Evolutionary conservation across 2,888 invertebrate species (phyloP).

Genomic region (Agapostemon virescens): DNA sequence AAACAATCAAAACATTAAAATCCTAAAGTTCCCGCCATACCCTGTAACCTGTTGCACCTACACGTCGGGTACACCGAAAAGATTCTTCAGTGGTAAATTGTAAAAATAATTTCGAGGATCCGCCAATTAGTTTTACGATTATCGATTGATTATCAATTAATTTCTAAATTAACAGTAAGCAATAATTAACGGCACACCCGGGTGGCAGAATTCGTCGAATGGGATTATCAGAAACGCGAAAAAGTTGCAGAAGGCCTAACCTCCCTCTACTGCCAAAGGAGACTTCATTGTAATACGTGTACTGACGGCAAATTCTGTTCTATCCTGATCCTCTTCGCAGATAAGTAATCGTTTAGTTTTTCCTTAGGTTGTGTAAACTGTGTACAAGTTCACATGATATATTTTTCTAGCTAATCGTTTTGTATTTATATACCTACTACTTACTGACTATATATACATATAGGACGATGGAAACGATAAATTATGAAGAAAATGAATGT

Average conservation of each 20-base stretch:
- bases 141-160: background rate
- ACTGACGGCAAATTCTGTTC: constrained; percentile 45
- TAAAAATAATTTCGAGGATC: background rate
- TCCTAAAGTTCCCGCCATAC: constrained; percentile 20
- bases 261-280: constrained; percentile 5
- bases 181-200: background rate
- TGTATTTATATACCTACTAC: constrained; percentile 48
- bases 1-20: background rate
- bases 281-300: constrained; percentile 62
- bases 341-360: constrained; percentile 44
- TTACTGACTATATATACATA: no score
- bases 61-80: background rate
- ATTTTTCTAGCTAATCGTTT: constrained; percentile 44
- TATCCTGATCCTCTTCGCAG: constrained; percentile 12
- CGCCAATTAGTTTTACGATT: no score
- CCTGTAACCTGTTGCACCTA: constrained; percentile 35
- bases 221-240: background rate
- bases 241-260: background rate
- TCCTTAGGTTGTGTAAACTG: constrained; percentile 44
- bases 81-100: no score
- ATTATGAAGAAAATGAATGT: background rate
- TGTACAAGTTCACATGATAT: constrained; percentile 59
- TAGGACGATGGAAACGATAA: constrained; percentile 6
- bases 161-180: background rate
- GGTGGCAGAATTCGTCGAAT: constrained; percentile 8